Base-by-base conservation (phyloP, 2,888 invertebrate species). In the Hyalella azteca region DNA sequence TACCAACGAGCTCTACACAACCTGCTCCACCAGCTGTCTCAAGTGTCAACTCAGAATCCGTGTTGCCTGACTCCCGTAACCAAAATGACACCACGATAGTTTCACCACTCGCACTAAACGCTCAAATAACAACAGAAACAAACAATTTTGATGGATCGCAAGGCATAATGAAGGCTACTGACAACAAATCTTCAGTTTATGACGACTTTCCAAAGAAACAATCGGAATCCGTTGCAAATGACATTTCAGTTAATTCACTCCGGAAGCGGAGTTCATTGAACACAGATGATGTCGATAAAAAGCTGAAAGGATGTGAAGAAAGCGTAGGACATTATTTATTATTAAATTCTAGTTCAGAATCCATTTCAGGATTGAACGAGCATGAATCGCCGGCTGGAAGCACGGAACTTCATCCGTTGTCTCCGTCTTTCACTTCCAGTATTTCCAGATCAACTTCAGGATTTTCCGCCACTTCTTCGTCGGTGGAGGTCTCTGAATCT, bases 271-370 rank as follows among this genome's bases (percentile, higher is more conserved):
- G 36, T 29, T 11, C 36, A 5, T 36, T n/a, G 9, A 32, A 66
- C 26, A 29, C 29, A 4, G 54, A 54, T 54, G 54, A 54, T 26
- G 54, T 29, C 29, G 54, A 54, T 54, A 29, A 9, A 13, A 54
- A 5, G 11, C 5, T 54, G 54, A 66, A 66, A 32, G 36, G 36
- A 5, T 19, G 5, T 19, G 36, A 19, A 9, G 4, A 5, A 15
- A 29, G 19, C 36, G 22, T 36, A 19, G 32, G 36, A 15, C 36
- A 66, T 19, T 7, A 15, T 36, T 15, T n/a, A n/a, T n/a, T 22
- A 36, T 29, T 75, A 7, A 75, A 75, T 75, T 75, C 75, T 45
- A 45, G 45, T 39, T 75, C 75, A 13, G 75, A 75, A 41, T 75
- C 75, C 1, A 29, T 75, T n/a, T 75, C 75, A 11, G 26, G 29